Evolutionary conservation across 1,140 invertebrate species (phyloP), one percentile per base, ranked within the genome.

Genomic region (Riptortus pedestris): DNA sequence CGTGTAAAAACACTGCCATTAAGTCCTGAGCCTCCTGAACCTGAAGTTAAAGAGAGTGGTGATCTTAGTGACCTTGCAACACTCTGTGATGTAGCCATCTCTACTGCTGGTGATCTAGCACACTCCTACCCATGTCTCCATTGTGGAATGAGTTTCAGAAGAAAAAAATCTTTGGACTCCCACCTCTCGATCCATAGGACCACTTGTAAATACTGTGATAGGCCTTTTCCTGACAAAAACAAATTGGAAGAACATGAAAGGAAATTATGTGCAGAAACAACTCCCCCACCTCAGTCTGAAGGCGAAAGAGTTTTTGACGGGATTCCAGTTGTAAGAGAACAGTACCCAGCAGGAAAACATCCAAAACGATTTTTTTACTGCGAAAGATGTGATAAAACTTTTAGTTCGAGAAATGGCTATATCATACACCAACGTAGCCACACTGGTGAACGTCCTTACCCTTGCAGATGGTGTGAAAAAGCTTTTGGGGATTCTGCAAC

Each of bases 381-480:
- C 69, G 77, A 77, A 24, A 75, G 73, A n/a, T 80, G 78, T 65
- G 74, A 73, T 0, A 78, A 79, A 64, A 76, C 74, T 0, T 78
- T 79, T 51, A 74, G 77, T 48, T 78, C 78, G 66, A 70, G 81
- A 69, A 90, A 90, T 80, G 79, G 90, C 0, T 80, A 79, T 62
- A 78, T 85, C 61, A 87, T 86, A 63, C 83, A 85, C 67, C 73
- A 83, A 43, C 73, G 85, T 58, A 85, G 83, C 63, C 86, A 88
- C 67, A 87, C 85, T 1, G 84, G 85, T 66, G 85, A 88, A 64
- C 87, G 87, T 69, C 87, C 87, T 1, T 88, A 87, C 71, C 76
- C 79, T 33, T 91, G 88, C 70, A 76, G 80, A 20, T 74, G 78
- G 65, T 91, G 88, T 71, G 74, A 86, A 69, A 91, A 91, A 71